These are phyloP conservation scores for Eumeta japonica DNA, from an alignment of 1,140 invertebrate species.

Conservation along the genomic window DNA sequence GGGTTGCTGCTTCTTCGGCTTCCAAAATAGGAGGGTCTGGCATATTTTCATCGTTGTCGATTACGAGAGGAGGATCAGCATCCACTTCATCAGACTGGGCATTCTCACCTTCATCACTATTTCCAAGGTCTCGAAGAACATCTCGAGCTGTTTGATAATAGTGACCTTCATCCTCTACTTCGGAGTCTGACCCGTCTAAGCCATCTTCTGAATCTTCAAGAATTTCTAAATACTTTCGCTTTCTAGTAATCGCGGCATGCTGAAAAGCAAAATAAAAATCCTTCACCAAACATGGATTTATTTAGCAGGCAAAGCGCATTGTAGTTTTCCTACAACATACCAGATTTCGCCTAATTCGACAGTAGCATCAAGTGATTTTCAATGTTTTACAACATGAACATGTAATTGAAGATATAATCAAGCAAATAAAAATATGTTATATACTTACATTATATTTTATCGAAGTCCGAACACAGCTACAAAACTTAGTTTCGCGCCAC, in stretches of 20 bases:
- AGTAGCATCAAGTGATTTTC: no score
- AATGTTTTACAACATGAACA: no score
- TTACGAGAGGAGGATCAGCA: constrained; percentile 24
- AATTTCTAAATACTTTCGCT: constrained; percentile 26
- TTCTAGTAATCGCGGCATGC: constrained; percentile 24
- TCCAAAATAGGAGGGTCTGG: constrained; percentile 25
- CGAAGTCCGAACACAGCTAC: constrained; percentile 26
- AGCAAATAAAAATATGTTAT: no score
- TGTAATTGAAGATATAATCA: no score
- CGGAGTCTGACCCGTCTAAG: constrained; percentile 13
- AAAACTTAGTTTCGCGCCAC: constrained; percentile 28
- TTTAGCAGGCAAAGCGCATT: no score
- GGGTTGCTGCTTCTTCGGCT: constrained; percentile 17
- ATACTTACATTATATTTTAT: constrained; percentile 25
- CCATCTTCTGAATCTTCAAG: constrained; percentile 26
- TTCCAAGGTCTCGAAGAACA: constrained; percentile 17
- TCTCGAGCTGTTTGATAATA: constrained; percentile 8
- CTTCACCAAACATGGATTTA: constrained; percentile 15
- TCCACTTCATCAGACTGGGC: constrained; percentile 20
- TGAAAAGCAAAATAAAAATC: constrained; percentile 21
- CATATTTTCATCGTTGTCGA: constrained; percentile 26
- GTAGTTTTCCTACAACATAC: no score
- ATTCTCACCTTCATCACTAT: constrained; percentile 27
- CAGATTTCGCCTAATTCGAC: no score
- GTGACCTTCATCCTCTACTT: constrained; percentile 8